Evolutionary conservation across 2,113 vertebrate species (phyloP).

Genomic region (Grammomys surdaster): DNA sequence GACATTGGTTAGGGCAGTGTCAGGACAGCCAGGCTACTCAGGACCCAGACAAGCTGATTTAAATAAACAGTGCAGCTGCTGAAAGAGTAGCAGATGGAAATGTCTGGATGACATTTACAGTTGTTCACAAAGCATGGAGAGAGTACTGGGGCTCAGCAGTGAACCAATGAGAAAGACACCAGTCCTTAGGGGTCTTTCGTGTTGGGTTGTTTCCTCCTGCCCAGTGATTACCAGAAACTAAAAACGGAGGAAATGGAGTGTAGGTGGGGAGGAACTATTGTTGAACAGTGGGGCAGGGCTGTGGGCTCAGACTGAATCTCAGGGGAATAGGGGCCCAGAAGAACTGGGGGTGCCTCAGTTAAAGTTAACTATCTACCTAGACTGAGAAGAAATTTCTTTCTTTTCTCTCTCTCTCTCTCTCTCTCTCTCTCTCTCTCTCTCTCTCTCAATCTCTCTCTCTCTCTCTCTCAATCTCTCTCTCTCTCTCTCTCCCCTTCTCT

Average conservation of each 20-base stretch:
- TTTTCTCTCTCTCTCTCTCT: background rate
- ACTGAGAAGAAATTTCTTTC: too few species aligned
- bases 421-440: background rate
- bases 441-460: background rate
- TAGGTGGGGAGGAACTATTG: background rate
- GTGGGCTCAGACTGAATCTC: background rate
- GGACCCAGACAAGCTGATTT: background rate
- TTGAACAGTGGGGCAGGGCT: background rate
- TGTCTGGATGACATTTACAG: background rate
- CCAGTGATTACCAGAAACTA: background rate
- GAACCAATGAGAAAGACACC: background rate
- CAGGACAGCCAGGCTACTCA: background rate
- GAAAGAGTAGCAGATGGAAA: background rate
- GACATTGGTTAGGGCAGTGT: background rate
- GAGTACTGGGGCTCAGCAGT: background rate
- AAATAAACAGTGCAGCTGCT: background rate
- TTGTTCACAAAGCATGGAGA: slow-evolving; percentile 1
- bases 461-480: background rate
- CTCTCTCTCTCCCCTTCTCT: too few species aligned
- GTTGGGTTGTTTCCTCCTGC: background rate
- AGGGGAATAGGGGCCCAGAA: background rate
- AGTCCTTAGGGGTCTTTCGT: background rate
- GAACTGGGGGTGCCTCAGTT: background rate
- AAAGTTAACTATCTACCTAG: background rate
- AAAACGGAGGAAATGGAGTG: background rate